Evolutionary conservation across 2,888 invertebrate species (phyloP).

Genomic region (Seladonia tumulorum): DNA sequence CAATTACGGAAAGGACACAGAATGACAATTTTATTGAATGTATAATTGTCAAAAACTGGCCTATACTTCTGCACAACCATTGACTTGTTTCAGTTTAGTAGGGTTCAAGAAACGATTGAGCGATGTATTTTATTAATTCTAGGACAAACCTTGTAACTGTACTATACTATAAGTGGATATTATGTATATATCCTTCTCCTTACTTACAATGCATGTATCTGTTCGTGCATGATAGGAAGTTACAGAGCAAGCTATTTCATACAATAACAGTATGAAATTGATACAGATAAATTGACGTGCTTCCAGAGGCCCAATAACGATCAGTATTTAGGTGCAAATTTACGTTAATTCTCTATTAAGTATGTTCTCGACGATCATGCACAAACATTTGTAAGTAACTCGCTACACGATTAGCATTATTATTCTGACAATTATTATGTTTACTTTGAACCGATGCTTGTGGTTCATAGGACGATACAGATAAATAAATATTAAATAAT

Average conservation of each 20-base stretch:
- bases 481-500: slow-evolving; percentile 36
- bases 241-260: slow-evolving; percentile 34
- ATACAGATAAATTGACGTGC: slow-evolving; percentile 57
- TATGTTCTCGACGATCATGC: slow-evolving; percentile 40
- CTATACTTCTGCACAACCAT: slow-evolving; percentile 42
- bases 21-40: slow-evolving; percentile 20
- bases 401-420: slow-evolving; percentile 21
- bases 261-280: slow-evolving; percentile 42
- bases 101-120: background rate
- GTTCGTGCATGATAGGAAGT: slow-evolving; percentile 27
- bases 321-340: slow-evolving; percentile 59
- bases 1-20: background rate
- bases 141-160: slow-evolving; percentile 35
- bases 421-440: slow-evolving; percentile 2
- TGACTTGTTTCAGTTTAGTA: slow-evolving; percentile 35
- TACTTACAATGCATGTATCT: slow-evolving; percentile 23
- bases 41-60: slow-evolving; percentile 56
- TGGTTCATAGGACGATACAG: slow-evolving; percentile 13
- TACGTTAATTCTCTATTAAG: slow-evolving; percentile 40
- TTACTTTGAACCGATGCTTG: slow-evolving; percentile 29
- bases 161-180: slow-evolving; percentile 18
- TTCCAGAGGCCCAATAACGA: slow-evolving; percentile 61
- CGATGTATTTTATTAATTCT: slow-evolving; percentile 7
- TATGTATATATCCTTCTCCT: slow-evolving; percentile 17
- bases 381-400: slow-evolving; percentile 21